Conservation (phyloP, 2,113 vertebrate genomes). For the Aptenodytes patagonicus region DNA sequence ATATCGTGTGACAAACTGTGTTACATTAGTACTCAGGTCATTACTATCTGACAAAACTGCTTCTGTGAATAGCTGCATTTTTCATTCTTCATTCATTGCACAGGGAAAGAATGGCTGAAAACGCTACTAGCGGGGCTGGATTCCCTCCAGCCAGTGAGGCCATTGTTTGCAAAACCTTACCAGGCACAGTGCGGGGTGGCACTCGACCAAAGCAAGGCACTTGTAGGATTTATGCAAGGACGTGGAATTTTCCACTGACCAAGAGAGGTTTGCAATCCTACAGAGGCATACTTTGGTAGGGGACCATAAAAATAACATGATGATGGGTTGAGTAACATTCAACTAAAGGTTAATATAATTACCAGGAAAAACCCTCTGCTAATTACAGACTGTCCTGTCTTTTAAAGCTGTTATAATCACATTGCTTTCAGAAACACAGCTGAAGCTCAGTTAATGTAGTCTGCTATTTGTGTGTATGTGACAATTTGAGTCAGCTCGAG, state of each 20-base stretch:
- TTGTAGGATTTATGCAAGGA: background rate
- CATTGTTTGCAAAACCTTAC: conserved; percentile 34
- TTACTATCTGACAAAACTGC: conserved; percentile 2
- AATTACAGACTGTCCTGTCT: conserved; percentile 13
- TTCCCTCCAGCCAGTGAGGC: background rate
- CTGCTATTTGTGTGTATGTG: background rate
- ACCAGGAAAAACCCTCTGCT: background rate
- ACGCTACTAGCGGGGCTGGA: background rate
- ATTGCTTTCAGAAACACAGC: background rate
- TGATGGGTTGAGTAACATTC: conserved; percentile 1
- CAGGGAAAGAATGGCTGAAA: conserved; percentile 15
- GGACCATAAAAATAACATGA: background rate
- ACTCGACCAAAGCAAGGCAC: background rate
- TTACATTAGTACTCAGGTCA: background rate
- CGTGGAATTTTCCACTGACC: conserved; percentile 46
- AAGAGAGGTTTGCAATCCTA: background rate
- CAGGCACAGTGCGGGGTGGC: background rate
- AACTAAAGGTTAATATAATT: conserved; percentile 34
- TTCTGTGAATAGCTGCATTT: conserved; percentile 40
- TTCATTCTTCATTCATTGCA: conserved; percentile 60
- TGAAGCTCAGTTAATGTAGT: background rate
- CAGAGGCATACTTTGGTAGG: background rate
- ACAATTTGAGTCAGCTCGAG: background rate
- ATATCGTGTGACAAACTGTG: background rate
- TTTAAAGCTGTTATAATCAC: conserved; percentile 43